Conservation (phyloP, 2,113 vertebrate genomes). For the Fregetta grallaria region DNA sequence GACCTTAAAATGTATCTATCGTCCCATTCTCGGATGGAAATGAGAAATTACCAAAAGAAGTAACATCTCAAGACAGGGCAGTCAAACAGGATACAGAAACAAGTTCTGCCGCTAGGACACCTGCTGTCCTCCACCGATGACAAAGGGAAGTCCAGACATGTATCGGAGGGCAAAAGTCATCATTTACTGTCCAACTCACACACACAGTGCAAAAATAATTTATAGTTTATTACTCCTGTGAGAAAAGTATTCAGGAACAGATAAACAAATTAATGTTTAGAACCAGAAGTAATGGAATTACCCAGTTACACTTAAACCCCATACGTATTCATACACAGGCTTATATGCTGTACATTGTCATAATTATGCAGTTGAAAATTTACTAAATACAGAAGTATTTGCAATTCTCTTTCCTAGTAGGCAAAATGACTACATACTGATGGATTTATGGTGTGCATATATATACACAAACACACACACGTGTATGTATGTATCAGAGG, state of each 20-base stretch:
- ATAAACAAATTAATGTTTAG: slow-evolving; percentile 25
- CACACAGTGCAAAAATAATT: slow-evolving; percentile 59
- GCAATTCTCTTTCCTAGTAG: slow-evolving; percentile 11
- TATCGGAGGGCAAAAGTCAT: not conserved
- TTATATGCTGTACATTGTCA: slow-evolving; percentile 17
- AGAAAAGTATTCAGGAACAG: slow-evolving; percentile 50
- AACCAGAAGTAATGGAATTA: slow-evolving; percentile 28
- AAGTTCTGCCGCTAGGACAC: not conserved
- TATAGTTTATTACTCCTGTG: slow-evolving; percentile 46
- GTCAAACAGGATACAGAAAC: not conserved
- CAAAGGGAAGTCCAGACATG: not conserved
- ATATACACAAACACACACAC: not conserved
- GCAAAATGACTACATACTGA: not conserved
- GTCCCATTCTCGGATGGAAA: not conserved
- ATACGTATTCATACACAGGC: not conserved
- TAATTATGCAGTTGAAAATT: not conserved
- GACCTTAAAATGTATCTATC: not conserved
- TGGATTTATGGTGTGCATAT: not conserved
- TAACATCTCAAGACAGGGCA: not conserved
- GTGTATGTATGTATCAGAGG: not conserved
- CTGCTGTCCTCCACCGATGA: not conserved
- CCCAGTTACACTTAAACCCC: not conserved
- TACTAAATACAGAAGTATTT: slow-evolving; percentile 37
- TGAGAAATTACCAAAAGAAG: not conserved
- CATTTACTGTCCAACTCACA: slow-evolving; percentile 27